Conservation (phyloP, 2,113 vertebrate species). For the Aegypius monachus region DNA sequence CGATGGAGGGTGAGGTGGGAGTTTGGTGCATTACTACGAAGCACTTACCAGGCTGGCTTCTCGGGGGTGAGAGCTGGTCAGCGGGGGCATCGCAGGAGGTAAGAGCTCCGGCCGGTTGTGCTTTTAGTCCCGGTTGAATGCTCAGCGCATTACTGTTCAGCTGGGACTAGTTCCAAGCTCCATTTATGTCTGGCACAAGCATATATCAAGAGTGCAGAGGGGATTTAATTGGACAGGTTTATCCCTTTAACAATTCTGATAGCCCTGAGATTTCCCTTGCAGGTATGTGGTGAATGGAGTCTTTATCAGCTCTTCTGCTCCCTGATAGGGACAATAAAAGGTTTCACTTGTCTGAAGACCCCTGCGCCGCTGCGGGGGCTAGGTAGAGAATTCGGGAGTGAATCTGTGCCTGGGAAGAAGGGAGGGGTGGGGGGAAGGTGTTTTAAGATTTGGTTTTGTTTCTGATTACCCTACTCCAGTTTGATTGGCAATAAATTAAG, state of each 20-base stretch:
- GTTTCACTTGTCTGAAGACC: slow-evolving; percentile 3
- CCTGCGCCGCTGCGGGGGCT: too few species aligned
- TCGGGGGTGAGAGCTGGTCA: not conserved
- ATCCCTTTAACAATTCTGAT: slow-evolving; percentile 44
- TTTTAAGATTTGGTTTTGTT: too few species aligned
- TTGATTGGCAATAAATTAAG: too few species aligned
- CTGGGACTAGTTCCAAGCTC: slow-evolving; percentile 35
- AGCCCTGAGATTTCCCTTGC: slow-evolving; percentile 28
- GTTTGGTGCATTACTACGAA: not conserved
- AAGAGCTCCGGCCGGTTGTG: not conserved
- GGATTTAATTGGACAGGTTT: slow-evolving; percentile 55
- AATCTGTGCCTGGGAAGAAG: too few species aligned
- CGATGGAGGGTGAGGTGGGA: not conserved
- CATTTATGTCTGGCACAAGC: not conserved
- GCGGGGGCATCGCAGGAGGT: not conserved
- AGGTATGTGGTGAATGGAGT: not conserved
- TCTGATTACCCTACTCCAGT: too few species aligned
- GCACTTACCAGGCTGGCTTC: not conserved
- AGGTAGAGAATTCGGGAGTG: too few species aligned
- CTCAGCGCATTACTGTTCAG: not conserved
- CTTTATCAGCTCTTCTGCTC: slow-evolving; percentile 37
- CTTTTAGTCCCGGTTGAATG: not conserved
- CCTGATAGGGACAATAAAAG: slow-evolving; percentile 12
- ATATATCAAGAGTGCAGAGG: slow-evolving; percentile 22
- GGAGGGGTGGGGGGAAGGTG: too few species aligned